Evolutionary conservation across 2,888 invertebrate genomes (phyloP).

Genomic region (Cataglyphis altisquamis): DNA sequence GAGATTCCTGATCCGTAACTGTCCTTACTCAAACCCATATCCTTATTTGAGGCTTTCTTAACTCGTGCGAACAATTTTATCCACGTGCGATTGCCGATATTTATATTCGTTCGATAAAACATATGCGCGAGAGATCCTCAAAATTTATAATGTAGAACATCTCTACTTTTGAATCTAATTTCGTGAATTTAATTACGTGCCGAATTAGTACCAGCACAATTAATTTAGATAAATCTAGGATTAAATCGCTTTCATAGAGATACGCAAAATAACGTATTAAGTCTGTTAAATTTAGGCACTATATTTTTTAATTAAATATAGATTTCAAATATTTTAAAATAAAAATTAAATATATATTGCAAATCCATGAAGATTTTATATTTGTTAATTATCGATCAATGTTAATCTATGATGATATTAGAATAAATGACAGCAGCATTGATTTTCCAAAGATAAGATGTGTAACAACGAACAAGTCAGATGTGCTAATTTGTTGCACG

Average conservation of each 20-base stretch:
- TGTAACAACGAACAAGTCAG: conserved; percentile 16
- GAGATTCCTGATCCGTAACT: conserved; percentile 72
- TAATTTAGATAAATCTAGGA: conserved; percentile 25
- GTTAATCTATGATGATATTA: neutral
- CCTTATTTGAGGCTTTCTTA: conserved; percentile 46
- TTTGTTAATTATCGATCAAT: neutral
- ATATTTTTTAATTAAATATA: neutral
- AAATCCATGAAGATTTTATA: neutral
- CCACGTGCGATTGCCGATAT: conserved; percentile 21
- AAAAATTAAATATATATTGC: neutral
- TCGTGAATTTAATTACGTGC: conserved; percentile 14
- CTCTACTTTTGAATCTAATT: conserved; percentile 29
- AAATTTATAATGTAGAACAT: conserved; percentile 22
- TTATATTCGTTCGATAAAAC: conserved; percentile 39
- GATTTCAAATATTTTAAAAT: neutral
- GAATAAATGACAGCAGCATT: conserved; percentile 7
- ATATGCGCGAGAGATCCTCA: neutral
- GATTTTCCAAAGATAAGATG: neutral
- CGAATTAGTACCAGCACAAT: conserved; percentile 17
- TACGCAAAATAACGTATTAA: conserved; percentile 15
- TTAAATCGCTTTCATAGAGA: conserved; percentile 22
- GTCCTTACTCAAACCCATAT: conserved; percentile 55
- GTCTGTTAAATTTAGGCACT: neutral
- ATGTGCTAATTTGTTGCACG: conserved; percentile 34
- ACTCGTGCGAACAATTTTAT: conserved; percentile 43